Base-by-base conservation (phyloP, 2,888 invertebrate genomes). In the Harpalus rubripes region DNA sequence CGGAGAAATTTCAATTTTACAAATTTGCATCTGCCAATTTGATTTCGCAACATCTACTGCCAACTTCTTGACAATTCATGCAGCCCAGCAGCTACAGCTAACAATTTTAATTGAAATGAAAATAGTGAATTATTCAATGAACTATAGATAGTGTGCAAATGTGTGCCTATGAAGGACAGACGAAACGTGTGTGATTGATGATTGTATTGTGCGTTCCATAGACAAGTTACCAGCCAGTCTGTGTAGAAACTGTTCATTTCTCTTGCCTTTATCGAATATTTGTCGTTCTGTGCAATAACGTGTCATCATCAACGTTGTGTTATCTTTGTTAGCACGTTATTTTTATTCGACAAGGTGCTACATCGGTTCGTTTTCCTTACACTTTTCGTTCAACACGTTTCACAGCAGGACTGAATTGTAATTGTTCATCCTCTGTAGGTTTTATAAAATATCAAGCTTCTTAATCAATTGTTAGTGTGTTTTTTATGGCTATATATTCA, bases 1-100 rank as follows among this genome's bases (percentile, higher is more conserved):
- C 84, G 44, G 65, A 84, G 59, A 84, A 84, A 56, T 65, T 84
- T 84, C 26, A 63, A 84, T 44, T 61, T 78, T 65, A 59, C 76
- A 84, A 84, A 84, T 85, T 85, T 80, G 85, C 85, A 85, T 80
- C 79, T 85, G 85, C 85, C 85, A 85, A 85, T 85, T 56, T 85
- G 85, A 85, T 85, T 85, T 85, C 68, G 81, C 78, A 84, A 84
- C 84, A 80, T 79, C 65, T 85, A 85, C 85, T 85, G 85, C 85
- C 85, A 85, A 80, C 80, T 68, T 80, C 59, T 80, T 68, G 85
- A 85, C 85, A 85, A 85, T 84, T 84, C 84, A 84, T 80, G 79
- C 79, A 85, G 85, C 85, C 79, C 85, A 85, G 68, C 79, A 80
- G 79, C 78, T 79, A 79, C 76, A 85, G 85, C 85, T 80, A 84